phyloP scores from a whole-genome alignment of 2,113 vertebrate species.

The Larimichthys crocea region DNA sequence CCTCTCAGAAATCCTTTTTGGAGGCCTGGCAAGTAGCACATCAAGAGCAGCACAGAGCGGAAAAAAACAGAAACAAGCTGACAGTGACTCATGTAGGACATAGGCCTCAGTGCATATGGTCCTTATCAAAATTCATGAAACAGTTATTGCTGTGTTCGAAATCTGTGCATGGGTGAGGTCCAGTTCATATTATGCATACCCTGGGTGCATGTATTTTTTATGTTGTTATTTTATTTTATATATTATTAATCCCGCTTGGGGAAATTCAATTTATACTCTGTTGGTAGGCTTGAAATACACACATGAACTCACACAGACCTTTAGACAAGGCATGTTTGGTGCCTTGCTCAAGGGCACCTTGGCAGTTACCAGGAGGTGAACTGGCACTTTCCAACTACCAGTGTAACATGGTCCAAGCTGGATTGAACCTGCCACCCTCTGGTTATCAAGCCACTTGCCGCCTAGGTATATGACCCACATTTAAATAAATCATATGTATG shows the following conservation, averaged over 20 bases:
- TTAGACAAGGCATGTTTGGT: too few relatives aligned
- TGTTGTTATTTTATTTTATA: too few relatives aligned
- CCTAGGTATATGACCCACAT: background rate
- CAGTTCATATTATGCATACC: background rate
- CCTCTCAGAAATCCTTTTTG: slow-evolving; percentile 43
- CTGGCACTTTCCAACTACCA: too few relatives aligned
- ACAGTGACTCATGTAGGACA: slow-evolving; percentile 44
- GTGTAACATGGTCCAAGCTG: too few relatives aligned
- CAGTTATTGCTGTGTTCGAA: slow-evolving; percentile 17
- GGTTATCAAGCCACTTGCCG: too few relatives aligned
- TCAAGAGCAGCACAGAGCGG: slow-evolving; percentile 35
- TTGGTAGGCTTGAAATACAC: too few relatives aligned
- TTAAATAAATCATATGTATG: background rate
- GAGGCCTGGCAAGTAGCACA: slow-evolving; percentile 31
- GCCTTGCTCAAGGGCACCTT: too few relatives aligned
- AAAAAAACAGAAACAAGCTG: slow-evolving; percentile 9
- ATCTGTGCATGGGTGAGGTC: slow-evolving; percentile 4
- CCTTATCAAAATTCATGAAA: slow-evolving; percentile 43
- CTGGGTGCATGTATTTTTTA: background rate
- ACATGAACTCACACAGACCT: too few relatives aligned
- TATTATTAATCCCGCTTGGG: too few relatives aligned
- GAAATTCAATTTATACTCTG: too few relatives aligned
- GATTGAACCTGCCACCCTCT: too few relatives aligned
- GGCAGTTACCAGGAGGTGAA: too few relatives aligned
- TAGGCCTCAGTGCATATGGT: slow-evolving; percentile 46